Percentiles rank a stretch among this genome's conserved stretches.
These are phyloP conservation scores for Falco naumanni DNA, from an alignment of 2,797 vertebrate species.

Conservation along the genomic window DNA sequence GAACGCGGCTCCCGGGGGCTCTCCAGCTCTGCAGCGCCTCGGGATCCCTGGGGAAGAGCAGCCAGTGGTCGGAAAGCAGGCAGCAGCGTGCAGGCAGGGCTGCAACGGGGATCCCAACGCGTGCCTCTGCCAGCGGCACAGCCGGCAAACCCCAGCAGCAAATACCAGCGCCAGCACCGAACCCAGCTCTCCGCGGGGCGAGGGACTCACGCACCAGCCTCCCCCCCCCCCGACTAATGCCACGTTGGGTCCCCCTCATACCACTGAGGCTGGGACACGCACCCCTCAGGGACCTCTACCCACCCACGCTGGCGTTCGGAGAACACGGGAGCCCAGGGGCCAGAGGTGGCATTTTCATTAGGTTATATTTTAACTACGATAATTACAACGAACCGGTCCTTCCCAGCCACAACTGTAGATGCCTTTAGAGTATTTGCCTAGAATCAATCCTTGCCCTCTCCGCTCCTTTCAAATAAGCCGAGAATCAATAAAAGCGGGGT, in stretches of 20 bases:
- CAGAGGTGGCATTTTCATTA: neutral
- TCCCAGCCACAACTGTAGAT: neutral
- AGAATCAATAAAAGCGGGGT: neutral
- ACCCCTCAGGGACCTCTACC: neutral
- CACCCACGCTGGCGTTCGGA: fast-evolving
- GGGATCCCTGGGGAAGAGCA: neutral
- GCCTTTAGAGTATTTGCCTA: slow-evolving; percentile 4
- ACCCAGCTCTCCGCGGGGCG: fast-evolving
- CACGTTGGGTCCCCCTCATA: neutral
- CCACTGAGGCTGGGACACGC: neutral
- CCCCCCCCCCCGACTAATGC: fast-evolving
- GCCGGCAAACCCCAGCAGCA: neutral
- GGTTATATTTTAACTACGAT: slow-evolving; percentile 49
- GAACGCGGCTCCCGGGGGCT: neutral
- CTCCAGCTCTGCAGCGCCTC: neutral
- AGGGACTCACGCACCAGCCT: neutral
- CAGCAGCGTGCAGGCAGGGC: neutral
- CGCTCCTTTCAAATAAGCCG: neutral
- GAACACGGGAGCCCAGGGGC: neutral
- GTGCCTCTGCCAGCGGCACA: neutral
- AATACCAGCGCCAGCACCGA: neutral
- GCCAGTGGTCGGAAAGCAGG: neutral
- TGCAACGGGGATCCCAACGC: fast-evolving
- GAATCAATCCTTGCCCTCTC: slow-evolving; percentile 26
- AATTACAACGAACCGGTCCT: neutral